Conservation (phyloP, 2,888 invertebrate genomes). For the Noctua janthe region DNA sequence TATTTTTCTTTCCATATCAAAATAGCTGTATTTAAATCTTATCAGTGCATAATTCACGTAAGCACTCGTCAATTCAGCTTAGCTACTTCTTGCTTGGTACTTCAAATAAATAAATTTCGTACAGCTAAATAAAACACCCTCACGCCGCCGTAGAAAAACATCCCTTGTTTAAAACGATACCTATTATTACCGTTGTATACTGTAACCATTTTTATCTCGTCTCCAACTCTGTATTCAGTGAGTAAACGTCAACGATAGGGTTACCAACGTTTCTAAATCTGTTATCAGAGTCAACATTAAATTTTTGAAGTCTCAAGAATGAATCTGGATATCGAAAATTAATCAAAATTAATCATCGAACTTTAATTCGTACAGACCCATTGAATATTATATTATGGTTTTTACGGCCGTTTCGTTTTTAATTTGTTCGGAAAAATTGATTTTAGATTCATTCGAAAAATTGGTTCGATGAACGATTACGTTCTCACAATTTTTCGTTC, state of each 20-base stretch:
- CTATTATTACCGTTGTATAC: constrained; percentile 67
- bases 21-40: too few species aligned
- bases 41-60: background rate
- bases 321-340: background rate
- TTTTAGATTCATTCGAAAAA: background rate
- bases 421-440: background rate
- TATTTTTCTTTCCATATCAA: too few species aligned
- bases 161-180: constrained; percentile 64
- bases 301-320: background rate
- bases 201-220: constrained; percentile 68
- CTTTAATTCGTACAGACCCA: background rate
- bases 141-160: constrained; percentile 48
- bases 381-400: background rate
- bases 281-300: background rate
- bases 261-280: constrained; percentile 47
- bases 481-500: background rate
- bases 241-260: constrained; percentile 67
- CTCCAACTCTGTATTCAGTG: constrained; percentile 66
- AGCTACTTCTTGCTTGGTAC: background rate
- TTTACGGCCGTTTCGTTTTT: background rate
- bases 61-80: background rate
- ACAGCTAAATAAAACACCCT: constrained; percentile 30
- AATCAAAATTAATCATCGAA: background rate
- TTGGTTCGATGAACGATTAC: background rate
- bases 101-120: constrained; percentile 21